Evolutionary conservation across 2,888 invertebrate genomes (phyloP).

Genomic region (Tenodera sinensis): DNA sequence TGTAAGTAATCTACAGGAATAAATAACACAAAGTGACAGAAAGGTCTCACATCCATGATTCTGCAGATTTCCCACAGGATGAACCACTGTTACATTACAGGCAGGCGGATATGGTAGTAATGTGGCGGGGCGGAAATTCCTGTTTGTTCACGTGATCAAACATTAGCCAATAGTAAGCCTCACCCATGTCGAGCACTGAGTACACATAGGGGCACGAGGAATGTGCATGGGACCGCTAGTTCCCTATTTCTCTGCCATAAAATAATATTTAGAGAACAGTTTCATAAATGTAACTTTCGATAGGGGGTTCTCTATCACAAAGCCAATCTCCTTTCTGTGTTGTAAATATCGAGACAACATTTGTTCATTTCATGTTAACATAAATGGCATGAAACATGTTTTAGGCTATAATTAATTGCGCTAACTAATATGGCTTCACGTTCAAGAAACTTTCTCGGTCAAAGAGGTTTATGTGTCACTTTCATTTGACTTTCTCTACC

Average conservation of each 20-base stretch:
- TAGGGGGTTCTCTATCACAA: not conserved
- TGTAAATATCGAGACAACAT: not conserved
- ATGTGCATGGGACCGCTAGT: not conserved
- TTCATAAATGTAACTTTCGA: not conserved
- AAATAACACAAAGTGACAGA: too few relatives aligned
- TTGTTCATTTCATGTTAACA: too few relatives aligned
- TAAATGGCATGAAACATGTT: too few relatives aligned
- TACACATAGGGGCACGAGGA: not conserved
- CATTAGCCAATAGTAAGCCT: conserved; percentile 6
- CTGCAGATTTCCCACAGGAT: not conserved
- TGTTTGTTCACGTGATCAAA: conserved; percentile 26
- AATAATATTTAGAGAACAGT: not conserved
- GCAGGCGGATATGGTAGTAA: not conserved
- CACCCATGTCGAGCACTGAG: not conserved
- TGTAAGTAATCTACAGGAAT: too few relatives aligned
- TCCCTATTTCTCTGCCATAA: not conserved
- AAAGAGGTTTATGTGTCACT: too few relatives aligned
- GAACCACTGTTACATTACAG: not conserved
- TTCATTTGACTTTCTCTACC: too few relatives aligned
- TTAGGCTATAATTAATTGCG: too few relatives aligned
- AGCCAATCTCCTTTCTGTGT: not conserved
- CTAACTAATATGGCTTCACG: too few relatives aligned
- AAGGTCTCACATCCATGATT: not conserved
- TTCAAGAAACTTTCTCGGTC: too few relatives aligned
- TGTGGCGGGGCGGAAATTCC: not conserved